Base-by-base conservation (phyloP, 2,113 vertebrate species). In the Sturnus vulgaris region DNA sequence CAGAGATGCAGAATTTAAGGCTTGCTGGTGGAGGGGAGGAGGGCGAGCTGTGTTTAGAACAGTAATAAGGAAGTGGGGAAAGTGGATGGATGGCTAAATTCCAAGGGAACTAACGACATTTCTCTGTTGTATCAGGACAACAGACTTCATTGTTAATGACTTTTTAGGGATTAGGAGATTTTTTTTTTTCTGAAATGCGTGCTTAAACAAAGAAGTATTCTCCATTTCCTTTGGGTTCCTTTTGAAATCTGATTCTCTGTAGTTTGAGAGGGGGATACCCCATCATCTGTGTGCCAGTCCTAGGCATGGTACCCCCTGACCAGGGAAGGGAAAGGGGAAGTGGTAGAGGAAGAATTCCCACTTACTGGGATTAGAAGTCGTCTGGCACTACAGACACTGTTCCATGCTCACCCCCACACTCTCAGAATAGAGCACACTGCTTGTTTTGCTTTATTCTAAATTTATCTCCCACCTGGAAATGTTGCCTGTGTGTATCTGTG, bases 201-300 rank as follows among this genome's bases (percentile, higher is more conserved):
- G 47, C 53, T 93, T 86, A 55, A 88, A 96, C 92, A 96, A 96
- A 93, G 90, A 89, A 56, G 71, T 92, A 66, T 88, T 95, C 90
- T 97, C 25, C 85, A 1, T 77, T 90, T 92, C 56, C 44, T 95
- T 9, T 75, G 70, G 46, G 10, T 49, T 88, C 19, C 81, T 93
- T 95, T 90, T 91, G 92, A 94, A 96, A 91, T 91, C 52, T 64
- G 90, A 91, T 5, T 15, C 90, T 81, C 19, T 4, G 2, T 18
- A 66, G 56, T 23, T 77, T 49, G 53, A 70, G 73, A 86, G 66
- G 47, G 39, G 64, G 46, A 44, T 55, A 80, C 39, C 35, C 27
- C 53, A 15, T 39, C 1, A 1, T 42, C 37, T 50, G 10, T 73
- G 28, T 82, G 46, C 69, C 69, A 24, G 1, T 76, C 57, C 40